Evolutionary conservation across 2,888 invertebrate genomes (phyloP).

Genomic region (Drosophila rellima): DNA sequence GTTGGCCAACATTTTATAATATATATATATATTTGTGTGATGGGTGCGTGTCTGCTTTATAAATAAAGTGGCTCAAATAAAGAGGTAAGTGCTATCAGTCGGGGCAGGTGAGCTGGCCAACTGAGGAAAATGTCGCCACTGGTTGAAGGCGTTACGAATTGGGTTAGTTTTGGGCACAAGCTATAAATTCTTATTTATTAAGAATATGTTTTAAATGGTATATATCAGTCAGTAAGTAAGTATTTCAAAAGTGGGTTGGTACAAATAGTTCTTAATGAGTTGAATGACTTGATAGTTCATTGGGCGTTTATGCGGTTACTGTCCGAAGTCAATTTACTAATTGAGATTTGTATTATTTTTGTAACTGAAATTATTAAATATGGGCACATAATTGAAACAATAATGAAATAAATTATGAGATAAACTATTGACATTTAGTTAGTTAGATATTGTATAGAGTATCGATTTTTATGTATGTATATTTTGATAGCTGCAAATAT

Average conservation of each 20-base stretch:
- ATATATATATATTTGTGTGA: constrained; percentile 27
- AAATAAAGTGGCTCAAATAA: constrained; percentile 69
- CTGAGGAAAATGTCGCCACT: constrained; percentile 15
- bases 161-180: constrained; percentile 56
- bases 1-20: constrained; percentile 47
- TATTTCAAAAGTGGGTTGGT: neutral
- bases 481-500: too few relatives aligned
- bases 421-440: too few relatives aligned
- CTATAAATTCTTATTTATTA: constrained; percentile 53
- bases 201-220: constrained; percentile 40
- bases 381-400: too few relatives aligned
- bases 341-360: too few relatives aligned
- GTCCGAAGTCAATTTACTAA: neutral
- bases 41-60: constrained; percentile 76
- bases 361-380: too few relatives aligned
- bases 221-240: constrained; percentile 32
- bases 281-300: neutral
- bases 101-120: constrained; percentile 64
- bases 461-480: too few relatives aligned
- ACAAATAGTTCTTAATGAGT: neutral
- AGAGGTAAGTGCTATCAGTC: constrained; percentile 51
- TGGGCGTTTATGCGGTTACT: neutral
- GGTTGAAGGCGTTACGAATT: constrained; percentile 42
- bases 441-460: too few relatives aligned
- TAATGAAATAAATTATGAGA: too few relatives aligned